Base-by-base conservation (phyloP, 2,888 invertebrate species). In the Nesidiocoris tenuis region DNA sequence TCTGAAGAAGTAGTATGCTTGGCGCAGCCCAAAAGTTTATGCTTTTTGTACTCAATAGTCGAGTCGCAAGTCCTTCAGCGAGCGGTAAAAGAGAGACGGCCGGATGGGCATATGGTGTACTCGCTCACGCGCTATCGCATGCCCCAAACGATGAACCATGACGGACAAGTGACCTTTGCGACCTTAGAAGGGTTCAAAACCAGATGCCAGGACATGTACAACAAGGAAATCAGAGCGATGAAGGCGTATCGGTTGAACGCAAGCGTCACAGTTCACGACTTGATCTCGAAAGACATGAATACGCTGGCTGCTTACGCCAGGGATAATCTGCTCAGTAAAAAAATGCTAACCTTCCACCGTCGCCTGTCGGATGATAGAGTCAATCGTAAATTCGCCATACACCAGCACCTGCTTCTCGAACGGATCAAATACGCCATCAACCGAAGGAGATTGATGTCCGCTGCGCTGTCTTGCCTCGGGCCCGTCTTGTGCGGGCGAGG, bases 131-230 rank as follows among this genome's bases (percentile, higher is more conserved):
- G n/a, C n/a, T n/a, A n/a, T n/a, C n/a, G n/a, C n/a, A n/a, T n/a
- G n/a, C n/a, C n/a, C n/a, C n/a, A n/a, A n/a, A n/a, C n/a, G n/a
- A n/a, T n/a, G n/a, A n/a, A n/a, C n/a, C n/a, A n/a, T n/a, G n/a
- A n/a, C n/a, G n/a, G n/a, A n/a, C n/a, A n/a, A n/a, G n/a, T n/a
- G n/a, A n/a, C n/a, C n/a, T n/a, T n/a, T n/a, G n/a, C n/a, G n/a
- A n/a, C n/a, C n/a, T n/a, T n/a, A n/a, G n/a, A n/a, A n/a, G n/a
- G n/a, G n/a, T n/a, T n/a, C n/a, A n/a, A n/a, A n/a, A n/a, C n/a
- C n/a, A n/a, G n/a, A n/a, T 65, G 39, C 65, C 24, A 65, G 25
- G 19, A 17, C 22, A 65, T 65, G 23, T 65, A 39, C 65, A 65
- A 65, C 25, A 23, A 25, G 39, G 65, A 65, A 25, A 65, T 65